Percentiles rank a stretch among this genome's conserved stretches.
phyloP scores from a whole-genome alignment of 2,797 vertebrate genomes.

The Microctenopoma stevenorrisi region DNA sequence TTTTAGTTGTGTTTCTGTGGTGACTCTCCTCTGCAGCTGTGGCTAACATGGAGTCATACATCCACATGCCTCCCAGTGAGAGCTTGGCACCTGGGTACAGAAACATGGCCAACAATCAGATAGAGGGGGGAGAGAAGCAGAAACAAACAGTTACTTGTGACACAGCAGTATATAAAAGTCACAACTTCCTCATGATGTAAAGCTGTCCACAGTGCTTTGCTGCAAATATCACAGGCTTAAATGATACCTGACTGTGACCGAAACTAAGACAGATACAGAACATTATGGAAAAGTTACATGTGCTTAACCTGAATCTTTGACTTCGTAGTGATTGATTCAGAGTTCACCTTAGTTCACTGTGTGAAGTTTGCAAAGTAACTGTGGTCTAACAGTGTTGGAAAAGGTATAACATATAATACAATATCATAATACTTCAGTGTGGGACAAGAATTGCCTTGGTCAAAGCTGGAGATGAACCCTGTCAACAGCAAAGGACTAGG shows the following conservation, averaged over 20 bases:
- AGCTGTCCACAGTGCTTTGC: constrained; percentile 2
- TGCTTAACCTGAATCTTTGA: neutral
- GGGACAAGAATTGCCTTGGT: no score
- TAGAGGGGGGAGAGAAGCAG: constrained; percentile 25
- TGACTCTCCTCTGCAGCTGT: constrained; percentile 67
- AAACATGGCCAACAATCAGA: constrained; percentile 31
- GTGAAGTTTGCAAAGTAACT: constrained; percentile 6
- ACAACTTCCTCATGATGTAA: constrained; percentile 18
- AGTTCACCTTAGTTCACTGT: no score
- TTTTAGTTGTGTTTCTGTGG: constrained; percentile 33
- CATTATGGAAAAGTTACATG: neutral
- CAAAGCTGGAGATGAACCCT: no score
- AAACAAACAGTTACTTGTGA: constrained; percentile 34
- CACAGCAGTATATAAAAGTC: constrained; percentile 11
- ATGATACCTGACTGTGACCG: neutral
- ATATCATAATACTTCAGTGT: neutral
- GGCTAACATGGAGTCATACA: constrained; percentile 47
- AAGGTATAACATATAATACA: neutral
- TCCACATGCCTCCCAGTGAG: constrained; percentile 38
- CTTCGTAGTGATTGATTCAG: neutral
- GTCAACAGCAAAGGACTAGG: no score
- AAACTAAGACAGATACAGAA: constrained; percentile 6
- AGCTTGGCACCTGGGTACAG: constrained; percentile 39
- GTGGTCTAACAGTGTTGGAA: neutral
- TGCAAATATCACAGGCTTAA: neutral